Evolutionary conservation across 2,797 vertebrate species (phyloP), one percentile per base, ranked within the genome.

Genomic region (Alauda arvensis): DNA sequence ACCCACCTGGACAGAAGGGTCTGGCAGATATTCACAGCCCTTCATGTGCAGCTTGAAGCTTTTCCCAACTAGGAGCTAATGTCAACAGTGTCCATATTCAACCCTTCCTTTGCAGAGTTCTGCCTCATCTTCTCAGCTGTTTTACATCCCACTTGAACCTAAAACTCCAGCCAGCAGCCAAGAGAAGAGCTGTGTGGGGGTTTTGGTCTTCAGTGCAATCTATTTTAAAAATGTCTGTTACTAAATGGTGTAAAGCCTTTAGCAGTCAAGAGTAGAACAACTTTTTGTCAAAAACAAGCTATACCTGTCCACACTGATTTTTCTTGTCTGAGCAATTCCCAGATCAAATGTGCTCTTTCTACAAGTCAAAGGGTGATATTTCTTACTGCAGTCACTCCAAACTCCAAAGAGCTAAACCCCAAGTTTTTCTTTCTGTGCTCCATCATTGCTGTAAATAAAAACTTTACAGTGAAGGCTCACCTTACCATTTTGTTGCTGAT

Each of bases 271-370:
- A 90, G 28, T n/a, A 88, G 77, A 88, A 78, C 0, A 28, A 77
- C 67, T 85, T 76, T 39, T 74, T 90, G 88, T 91, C 82, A 94
- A 85, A 91, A 91, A 90, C 40, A 61, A 59, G 81, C 88, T 70
- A 78, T 77, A 83, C 49, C 43, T 39, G 68, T 26, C 67, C 28
- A 14, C 51, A 94, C 55, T 81, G 90, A 91, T 91, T 93, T 90
- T 91, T 67, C 46, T 51, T 87, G 39, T 55, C 77, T 91, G 82
- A 87, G 49, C 34, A 69, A 85, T 76, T 90, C 83, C 57, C 63
- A 63, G 60, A 77, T 70, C 86, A 91, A 77, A 93, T 52, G 79
- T 74, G 82, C 61, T 85, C 77, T 75, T 93, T 87, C 66, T 70
- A 12, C 46, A 72, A 81, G 70, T 72, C 79, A 76, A 78, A 81